phyloP scores from a whole-genome alignment of 1,140 invertebrate genomes.

The Goniozus legneri region DNA sequence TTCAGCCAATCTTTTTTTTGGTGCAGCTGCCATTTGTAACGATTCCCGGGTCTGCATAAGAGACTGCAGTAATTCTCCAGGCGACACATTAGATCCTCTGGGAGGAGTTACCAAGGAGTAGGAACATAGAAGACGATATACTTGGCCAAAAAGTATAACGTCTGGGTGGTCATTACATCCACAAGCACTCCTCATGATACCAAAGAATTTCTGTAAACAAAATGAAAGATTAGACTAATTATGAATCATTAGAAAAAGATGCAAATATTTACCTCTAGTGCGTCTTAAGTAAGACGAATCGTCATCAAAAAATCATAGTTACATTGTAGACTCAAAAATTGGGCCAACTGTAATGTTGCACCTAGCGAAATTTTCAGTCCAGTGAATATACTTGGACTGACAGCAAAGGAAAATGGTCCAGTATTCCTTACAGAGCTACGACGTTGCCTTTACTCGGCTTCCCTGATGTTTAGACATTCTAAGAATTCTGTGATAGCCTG shows the following conservation, averaged over 20 bases:
- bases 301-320: not conserved
- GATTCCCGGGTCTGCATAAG: no score
- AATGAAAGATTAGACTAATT: not conserved
- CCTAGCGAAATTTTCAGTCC: not conserved
- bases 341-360: not conserved
- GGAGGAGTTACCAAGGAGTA: conserved; percentile 15
- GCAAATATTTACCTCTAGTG: conserved; percentile 10
- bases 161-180: conserved; percentile 17
- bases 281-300: not conserved
- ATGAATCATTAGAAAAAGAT: not conserved
- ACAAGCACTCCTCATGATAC: conserved; percentile 11
- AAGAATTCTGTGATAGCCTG: not conserved
- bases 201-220: conserved; percentile 12
- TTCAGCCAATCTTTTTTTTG: no score
- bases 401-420: not conserved
- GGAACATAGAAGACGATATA: conserved; percentile 6
- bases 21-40: no score
- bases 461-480: not conserved
- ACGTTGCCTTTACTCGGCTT: not conserved
- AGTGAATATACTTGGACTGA: not conserved
- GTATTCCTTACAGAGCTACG: no score
- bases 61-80: conserved; percentile 4
- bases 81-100: conserved; percentile 7
- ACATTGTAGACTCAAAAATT: not conserved
- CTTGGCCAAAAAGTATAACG: conserved; percentile 8